Conservation (phyloP, 2,113 vertebrate genomes). For the Pelecanoides urinatrix region DNA sequence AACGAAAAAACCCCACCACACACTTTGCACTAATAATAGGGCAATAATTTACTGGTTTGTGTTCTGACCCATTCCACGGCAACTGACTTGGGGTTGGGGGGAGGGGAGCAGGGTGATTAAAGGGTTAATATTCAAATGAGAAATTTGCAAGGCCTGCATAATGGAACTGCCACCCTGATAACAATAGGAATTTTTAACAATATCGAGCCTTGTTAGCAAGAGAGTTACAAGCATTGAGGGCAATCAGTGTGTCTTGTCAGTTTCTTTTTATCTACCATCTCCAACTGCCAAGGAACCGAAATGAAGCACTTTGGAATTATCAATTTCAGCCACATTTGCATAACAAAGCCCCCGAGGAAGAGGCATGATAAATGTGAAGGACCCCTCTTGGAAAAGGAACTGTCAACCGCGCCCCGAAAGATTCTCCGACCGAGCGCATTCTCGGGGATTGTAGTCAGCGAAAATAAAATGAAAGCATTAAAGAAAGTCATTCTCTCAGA, state of each 20-base stretch:
- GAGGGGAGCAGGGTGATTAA: conserved; percentile 65
- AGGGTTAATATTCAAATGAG: conserved; percentile 89
- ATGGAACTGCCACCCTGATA: conserved; percentile 88
- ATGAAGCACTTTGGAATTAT: conserved; percentile 97
- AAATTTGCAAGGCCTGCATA: conserved; percentile 89
- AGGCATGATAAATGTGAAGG: conserved; percentile 91
- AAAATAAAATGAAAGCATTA: conserved; percentile 96
- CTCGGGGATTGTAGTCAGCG: conserved; percentile 89
- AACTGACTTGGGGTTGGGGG: conserved; percentile 37
- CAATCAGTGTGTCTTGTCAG: conserved; percentile 96
- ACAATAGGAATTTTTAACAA: conserved; percentile 95
- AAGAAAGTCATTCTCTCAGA: conserved; percentile 88
- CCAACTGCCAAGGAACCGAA: conserved; percentile 89
- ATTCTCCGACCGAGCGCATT: conserved; percentile 86
- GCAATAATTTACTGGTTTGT: conserved; percentile 57
- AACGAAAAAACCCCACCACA: background rate
- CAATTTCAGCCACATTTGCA: conserved; percentile 96
- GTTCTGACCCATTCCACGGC: conserved; percentile 33
- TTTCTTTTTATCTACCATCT: conserved; percentile 95
- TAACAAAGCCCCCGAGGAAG: conserved; percentile 98
- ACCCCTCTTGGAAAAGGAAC: conserved; percentile 90
- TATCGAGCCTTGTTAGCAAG: conserved; percentile 94
- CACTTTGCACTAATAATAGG: conserved; percentile 44
- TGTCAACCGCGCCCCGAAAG: conserved; percentile 92
- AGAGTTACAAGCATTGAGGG: conserved; percentile 92